Conservation (phyloP, 2,113 vertebrate species). For the Rafetus swinhoei region DNA sequence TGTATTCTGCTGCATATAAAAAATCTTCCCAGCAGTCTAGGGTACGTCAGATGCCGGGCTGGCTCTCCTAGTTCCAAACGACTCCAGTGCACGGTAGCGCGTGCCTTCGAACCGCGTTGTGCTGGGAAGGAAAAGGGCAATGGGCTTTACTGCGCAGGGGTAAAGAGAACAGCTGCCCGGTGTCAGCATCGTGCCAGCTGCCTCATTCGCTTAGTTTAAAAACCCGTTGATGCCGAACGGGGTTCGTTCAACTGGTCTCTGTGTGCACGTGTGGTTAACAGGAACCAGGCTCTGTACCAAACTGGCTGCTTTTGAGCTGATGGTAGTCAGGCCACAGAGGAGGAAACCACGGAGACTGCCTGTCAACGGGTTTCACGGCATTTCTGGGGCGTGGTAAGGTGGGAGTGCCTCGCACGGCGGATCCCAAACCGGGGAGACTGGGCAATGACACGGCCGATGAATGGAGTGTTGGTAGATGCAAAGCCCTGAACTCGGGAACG, state of each 20-base stretch:
- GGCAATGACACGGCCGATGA: not conserved
- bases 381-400: not conserved
- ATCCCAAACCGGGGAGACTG: not conserved
- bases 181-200: not conserved
- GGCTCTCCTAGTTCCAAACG: slow-evolving; percentile 30
- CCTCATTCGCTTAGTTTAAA: slow-evolving; percentile 15
- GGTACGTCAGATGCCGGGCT: slow-evolving; percentile 23
- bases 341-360: not conserved
- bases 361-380: not conserved
- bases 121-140: not conserved
- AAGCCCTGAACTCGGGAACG: not conserved
- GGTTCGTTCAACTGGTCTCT: rapidly evolving
- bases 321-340: not conserved
- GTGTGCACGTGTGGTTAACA: not conserved
- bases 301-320: not conserved
- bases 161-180: not conserved
- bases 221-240: slow-evolving; percentile 17
- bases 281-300: not conserved
- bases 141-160: not conserved
- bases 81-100: slow-evolving; percentile 40
- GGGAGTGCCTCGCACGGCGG: not conserved
- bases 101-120: not conserved
- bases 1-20: slow-evolving; percentile 48
- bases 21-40: slow-evolving; percentile 49
- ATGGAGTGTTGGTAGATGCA: not conserved